Evolutionary conservation across 2,888 invertebrate species (phyloP).

Genomic region (Caenorhabditis virilis): DNA sequence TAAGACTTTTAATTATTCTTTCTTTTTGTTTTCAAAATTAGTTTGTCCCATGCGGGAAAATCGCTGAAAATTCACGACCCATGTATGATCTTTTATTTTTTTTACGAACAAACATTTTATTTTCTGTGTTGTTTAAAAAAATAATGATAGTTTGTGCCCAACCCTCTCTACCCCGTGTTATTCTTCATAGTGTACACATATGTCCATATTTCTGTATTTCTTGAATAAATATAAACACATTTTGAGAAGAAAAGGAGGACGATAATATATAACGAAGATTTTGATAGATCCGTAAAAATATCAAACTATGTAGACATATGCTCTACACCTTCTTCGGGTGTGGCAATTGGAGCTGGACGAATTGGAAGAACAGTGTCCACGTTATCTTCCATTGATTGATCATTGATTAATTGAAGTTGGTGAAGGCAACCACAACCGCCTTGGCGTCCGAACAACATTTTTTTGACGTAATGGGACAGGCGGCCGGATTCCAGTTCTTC

Average conservation of each 20-base stretch:
- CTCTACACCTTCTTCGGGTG: conserved; percentile 14
- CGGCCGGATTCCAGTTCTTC: conserved; percentile 40
- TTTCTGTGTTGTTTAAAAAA: conserved; percentile 7
- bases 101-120: not conserved
- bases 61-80: conserved; percentile 6
- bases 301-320: no score
- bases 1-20: no score
- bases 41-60: no score
- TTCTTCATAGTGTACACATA: not conserved
- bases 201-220: not conserved
- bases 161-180: no score
- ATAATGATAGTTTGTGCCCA: no score
- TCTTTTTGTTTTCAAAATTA: no score
- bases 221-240: no score
- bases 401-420: no score
- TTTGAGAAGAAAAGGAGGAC: no score
- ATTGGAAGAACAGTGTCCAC: no score
- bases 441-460: conserved; percentile 83
- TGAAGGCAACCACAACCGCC: conserved; percentile 10
- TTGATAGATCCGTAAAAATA: no score
- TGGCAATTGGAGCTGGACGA: conserved; percentile 1
- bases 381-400: not conserved
- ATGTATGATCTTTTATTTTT: conserved; percentile 3
- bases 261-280: no score
- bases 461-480: conserved; percentile 78